Base-by-base conservation (phyloP, 2,113 vertebrate genomes). In the Acinonyx jubatus region DNA sequence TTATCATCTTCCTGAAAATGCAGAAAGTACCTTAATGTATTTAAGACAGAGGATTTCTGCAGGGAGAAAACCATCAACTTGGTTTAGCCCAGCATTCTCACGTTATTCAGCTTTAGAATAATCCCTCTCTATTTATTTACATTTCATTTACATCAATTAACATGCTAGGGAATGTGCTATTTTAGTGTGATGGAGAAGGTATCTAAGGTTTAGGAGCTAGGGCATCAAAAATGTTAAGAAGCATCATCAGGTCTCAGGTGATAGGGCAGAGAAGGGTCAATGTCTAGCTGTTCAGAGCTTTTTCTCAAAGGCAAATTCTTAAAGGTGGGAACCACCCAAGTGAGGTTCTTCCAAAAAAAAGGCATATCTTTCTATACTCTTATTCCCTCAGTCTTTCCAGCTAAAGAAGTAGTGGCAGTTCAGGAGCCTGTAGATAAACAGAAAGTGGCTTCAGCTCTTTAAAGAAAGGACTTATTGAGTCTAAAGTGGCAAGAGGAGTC, bases 391-490 rank as follows among this genome's bases (percentile, higher is more conserved):
- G 7, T 80, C 41, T 84, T 78, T 41, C n/a, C 31, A 48, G 45
- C 61, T 50, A 92, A 33, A 55, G 33, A 80, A 66, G 16, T 31
- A 31, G 4, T 27, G 21, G 3, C 52, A 69, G 45, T 74, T 41
- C 69, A 86, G 36, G n/a, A n/a, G 5, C 13, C 61, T 27, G 2
- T 16, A 45, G 79, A 66, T 52, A 82, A 96, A 45, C 55, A 87
- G 16, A 76, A 69, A 48, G 29, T 63, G 31, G 86, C 84, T 94
- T 52, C 80, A 88, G n/a, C 74, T 94, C n/a, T 92, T 95, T 90
- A 95, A 94, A 97, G 83, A 82, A 84, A 94, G 19, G 81, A 16
- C 12, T 78, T 84, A 50, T 63, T 84, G 76, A 96, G 41, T 78
- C 90, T 48, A 85, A 95, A 90, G 61, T n/a, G 9, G 74, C 63